Base-by-base conservation (phyloP, 2,888 invertebrate genomes). In the Liposcelis brunnea region DNA sequence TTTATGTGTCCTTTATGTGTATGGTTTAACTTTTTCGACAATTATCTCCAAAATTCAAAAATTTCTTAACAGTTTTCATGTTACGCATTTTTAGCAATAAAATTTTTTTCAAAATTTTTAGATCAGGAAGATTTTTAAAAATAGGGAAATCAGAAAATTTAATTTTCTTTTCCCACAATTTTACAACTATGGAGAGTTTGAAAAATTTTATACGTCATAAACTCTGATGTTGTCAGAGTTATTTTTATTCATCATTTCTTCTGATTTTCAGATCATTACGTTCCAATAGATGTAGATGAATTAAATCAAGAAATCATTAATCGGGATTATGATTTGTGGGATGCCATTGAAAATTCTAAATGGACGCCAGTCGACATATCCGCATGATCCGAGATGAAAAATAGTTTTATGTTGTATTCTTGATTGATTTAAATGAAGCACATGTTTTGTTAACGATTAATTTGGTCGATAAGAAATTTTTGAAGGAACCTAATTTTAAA, bases 321-420 rank as follows among this genome's bases (percentile, higher is more conserved):
- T 52, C 74, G 78, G 16, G 84, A 85, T 56, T 68, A 77, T 47
- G 77, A 77, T 43, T 61, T 86, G 19, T 87, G 85, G 78, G 86
- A 85, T 61, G 77, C 78, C 12, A 58, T 87, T 38, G 86, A 86
- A 59, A 73, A 79, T 49, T 84, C 84, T 1, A 81, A 84, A 57
- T 87, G 86, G 86, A 68, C 83, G 55, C 82, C 83, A 0, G 74
- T 79, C 49, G 85, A 85, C 49, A 71, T 26, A 6, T 26, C 26
- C 8, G 26, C 26, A n/a, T n/a, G n/a, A n/a, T n/a, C n/a, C n/a
- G n/a, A n/a, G n/a, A n/a, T n/a, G n/a, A n/a, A n/a, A n/a, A n/a
- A n/a, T n/a, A n/a, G n/a, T n/a, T n/a, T n/a, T n/a, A n/a, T n/a
- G n/a, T n/a, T n/a, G n/a, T n/a, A n/a, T n/a, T n/a, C n/a, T n/a